Evolutionary conservation across 37 sponge, comb jelly and placozoan species (phyloP).

Genomic region (Diacarnus erythraeanus): DNA sequence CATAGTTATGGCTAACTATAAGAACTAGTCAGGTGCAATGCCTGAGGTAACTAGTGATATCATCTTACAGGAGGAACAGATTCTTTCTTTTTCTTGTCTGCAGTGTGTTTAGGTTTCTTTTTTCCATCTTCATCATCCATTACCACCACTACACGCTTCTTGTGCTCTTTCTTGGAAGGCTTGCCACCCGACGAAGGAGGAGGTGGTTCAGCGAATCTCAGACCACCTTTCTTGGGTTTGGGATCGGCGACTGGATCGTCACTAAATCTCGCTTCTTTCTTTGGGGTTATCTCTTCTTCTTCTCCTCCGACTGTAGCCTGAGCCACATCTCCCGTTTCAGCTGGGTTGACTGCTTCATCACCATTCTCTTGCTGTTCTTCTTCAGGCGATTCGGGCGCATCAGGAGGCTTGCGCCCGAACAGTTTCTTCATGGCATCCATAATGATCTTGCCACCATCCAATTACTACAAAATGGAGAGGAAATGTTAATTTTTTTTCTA

Average conservation of each 20-base stretch:
- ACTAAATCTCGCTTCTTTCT: slow-evolving; percentile 9
- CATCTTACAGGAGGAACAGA: slow-evolving; percentile 4
- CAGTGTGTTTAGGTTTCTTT: slow-evolving; percentile 9
- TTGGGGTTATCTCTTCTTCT: background rate
- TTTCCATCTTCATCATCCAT: background rate
- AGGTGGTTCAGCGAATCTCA: slow-evolving; percentile 23
- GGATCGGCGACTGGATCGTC: background rate
- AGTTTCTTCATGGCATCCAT: slow-evolving; percentile 4
- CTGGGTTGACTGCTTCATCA: background rate
- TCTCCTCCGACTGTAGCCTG: background rate
- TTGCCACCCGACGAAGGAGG: slow-evolving; percentile 7
- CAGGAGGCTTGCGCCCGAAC: slow-evolving; percentile 2
- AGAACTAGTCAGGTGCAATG: too few relatives aligned
- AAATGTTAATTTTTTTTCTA: too few relatives aligned
- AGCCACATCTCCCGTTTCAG: background rate
- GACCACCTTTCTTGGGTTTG: slow-evolving; percentile 14
- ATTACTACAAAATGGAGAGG: background rate
- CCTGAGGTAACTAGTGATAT: background rate
- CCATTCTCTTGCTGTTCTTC: slow-evolving; percentile 3
- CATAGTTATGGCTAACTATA: too few relatives aligned
- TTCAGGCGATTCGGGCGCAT: background rate
- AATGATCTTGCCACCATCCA: background rate
- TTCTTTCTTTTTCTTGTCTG: slow-evolving; percentile 16
- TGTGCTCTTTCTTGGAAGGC: background rate
- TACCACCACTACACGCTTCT: slow-evolving; percentile 27